These are phyloP conservation scores for Brachionus paranguensis DNA, from an alignment of 1,140 invertebrate genomes.

Conservation along the genomic window DNA sequence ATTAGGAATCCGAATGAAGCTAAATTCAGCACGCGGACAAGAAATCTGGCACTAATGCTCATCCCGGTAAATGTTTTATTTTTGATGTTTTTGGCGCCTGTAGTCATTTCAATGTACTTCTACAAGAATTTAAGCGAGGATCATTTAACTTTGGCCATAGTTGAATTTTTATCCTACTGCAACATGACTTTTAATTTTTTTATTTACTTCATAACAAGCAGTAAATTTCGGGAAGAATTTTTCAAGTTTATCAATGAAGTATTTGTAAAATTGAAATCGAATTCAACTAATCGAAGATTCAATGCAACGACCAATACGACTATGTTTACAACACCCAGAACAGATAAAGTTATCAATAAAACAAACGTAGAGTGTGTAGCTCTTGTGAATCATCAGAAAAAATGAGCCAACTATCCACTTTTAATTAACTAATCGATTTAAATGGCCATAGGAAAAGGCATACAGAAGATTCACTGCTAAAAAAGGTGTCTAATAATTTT, in stretches of 20 bases:
- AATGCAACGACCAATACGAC: not conserved
- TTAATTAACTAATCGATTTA: not conserved
- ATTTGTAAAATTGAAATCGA: constrained; percentile 1
- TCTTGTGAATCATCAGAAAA: not conserved
- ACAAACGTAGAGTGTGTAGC: not conserved
- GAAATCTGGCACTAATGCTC: constrained; percentile 30
- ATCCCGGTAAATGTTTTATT: constrained; percentile 39
- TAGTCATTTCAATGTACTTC: constrained; percentile 31
- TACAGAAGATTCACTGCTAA: not conserved
- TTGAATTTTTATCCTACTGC: constrained; percentile 35
- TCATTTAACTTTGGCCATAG: constrained; percentile 32
- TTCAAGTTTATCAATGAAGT: constrained; percentile 15
- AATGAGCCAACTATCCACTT: not conserved
- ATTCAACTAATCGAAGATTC: not conserved
- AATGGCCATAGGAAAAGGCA: not conserved
- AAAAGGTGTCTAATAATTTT: not conserved
- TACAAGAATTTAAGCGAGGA: not conserved
- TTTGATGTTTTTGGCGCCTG: constrained; percentile 38
- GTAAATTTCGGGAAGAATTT: constrained; percentile 40
- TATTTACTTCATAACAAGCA: constrained; percentile 34
- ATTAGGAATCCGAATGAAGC: constrained; percentile 9
- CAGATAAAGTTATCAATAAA: constrained; percentile 12
- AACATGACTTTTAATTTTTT: constrained; percentile 37
- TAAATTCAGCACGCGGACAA: constrained; percentile 5
- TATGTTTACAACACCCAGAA: not conserved